These are phyloP conservation scores for Protomyctophum bolini DNA, from an alignment of 2,113 vertebrate genomes.

Conservation along the genomic window DNA sequence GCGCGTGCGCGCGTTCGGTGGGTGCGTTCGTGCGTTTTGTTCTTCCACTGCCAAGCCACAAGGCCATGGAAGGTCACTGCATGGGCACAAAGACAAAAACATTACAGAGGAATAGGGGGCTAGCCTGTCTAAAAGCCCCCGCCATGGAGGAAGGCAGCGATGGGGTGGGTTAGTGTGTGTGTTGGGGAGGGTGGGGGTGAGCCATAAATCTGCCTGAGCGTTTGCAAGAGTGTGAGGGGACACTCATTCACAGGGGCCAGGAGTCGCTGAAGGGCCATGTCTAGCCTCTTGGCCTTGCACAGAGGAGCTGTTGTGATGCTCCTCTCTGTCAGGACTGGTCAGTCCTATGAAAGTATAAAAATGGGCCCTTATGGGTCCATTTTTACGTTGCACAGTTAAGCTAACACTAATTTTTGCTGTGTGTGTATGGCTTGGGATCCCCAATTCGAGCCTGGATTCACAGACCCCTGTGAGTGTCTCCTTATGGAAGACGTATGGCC, in stretches of 20 bases:
- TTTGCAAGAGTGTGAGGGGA: constrained; percentile 62
- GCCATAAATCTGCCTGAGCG: constrained; percentile 62
- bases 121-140: constrained; percentile 10
- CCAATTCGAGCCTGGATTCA: background rate
- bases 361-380: too few species aligned
- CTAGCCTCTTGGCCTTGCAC: constrained; percentile 1
- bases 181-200: constrained; percentile 1
- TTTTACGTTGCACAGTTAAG: too few species aligned
- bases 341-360: constrained; percentile 12
- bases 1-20: constrained; percentile 17
- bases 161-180: background rate
- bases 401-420: too few species aligned
- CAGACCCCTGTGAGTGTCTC: constrained; percentile 41
- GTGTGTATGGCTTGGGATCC: background rate
- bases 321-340: constrained; percentile 31
- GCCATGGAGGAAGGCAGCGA: constrained; percentile 27
- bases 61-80: constrained; percentile 47
- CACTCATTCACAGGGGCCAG: constrained; percentile 35
- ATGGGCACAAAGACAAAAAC: constrained; percentile 52
- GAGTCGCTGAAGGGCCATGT: constrained; percentile 26
- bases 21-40: constrained; percentile 54
- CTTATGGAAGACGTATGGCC: constrained; percentile 53
- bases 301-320: constrained; percentile 52
- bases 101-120: constrained; percentile 31
- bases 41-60: constrained; percentile 51